phyloP scores from a whole-genome alignment of 2,113 vertebrate species.

The Sclerurus mexicanus region DNA sequence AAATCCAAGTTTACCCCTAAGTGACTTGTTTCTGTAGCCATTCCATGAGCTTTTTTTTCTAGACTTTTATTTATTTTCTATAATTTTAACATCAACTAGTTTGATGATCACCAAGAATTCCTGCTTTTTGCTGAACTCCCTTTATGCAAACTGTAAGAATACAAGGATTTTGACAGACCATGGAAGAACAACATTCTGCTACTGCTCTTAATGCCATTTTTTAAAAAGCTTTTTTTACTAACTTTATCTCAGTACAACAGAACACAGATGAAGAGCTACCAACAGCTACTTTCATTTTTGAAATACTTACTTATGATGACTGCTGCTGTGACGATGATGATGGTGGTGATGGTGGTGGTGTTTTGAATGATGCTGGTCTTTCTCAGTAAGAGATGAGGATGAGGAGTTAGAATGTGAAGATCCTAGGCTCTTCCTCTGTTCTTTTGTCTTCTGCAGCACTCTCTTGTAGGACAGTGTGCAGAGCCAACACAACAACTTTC shows the following conservation, averaged over 20 bases:
- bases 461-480: slow-evolving; percentile 96
- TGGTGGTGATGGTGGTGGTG: slow-evolving; percentile 89
- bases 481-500: slow-evolving; percentile 96
- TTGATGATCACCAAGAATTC: background rate
- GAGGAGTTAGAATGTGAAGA: slow-evolving; percentile 93
- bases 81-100: background rate
- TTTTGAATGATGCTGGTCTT: slow-evolving; percentile 92
- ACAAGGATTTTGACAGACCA: background rate
- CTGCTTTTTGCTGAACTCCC: background rate
- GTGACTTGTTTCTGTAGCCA: background rate
- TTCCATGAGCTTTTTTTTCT: background rate
- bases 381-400: slow-evolving; percentile 87
- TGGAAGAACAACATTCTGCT: background rate
- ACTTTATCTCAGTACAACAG: background rate
- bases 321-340: slow-evolving; percentile 85
- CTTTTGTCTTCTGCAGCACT: slow-evolving; percentile 98
- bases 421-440: slow-evolving; percentile 93
- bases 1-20: background rate
- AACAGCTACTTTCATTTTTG: background rate
- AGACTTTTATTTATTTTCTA: background rate
- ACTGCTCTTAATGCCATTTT: background rate
- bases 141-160: background rate
- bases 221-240: background rate
- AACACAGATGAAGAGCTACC: background rate
- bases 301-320: slow-evolving; percentile 89